Percentiles rank a stretch among this genome's conserved stretches.
These are phyloP conservation scores for Cephus pulcher DNA, from an alignment of 2,888 invertebrate genomes.

Conservation along the genomic window DNA sequence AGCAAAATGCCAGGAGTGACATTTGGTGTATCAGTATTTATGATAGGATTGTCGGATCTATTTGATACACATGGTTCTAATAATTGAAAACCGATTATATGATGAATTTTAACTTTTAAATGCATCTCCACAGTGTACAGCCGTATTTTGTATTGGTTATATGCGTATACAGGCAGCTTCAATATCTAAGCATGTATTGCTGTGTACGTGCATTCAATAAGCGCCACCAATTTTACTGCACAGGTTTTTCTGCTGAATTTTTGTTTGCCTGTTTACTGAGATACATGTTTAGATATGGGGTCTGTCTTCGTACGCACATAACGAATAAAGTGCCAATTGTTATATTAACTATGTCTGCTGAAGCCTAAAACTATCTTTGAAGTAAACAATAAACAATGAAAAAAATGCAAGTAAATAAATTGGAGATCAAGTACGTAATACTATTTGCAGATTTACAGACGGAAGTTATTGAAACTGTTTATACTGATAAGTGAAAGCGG, in stretches of 20 bases:
- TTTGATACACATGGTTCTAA: background rate
- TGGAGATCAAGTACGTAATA: background rate
- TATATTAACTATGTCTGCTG: background rate
- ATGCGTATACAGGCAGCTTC: too few relatives aligned
- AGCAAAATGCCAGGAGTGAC: background rate
- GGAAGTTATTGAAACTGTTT: background rate
- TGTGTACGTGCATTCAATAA: too few relatives aligned
- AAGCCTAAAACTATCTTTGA: background rate
- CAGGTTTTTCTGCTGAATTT: too few relatives aligned
- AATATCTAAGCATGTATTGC: too few relatives aligned
- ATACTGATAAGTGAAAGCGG: background rate
- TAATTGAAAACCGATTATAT: background rate
- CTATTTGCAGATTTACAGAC: background rate
- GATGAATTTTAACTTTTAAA: background rate
- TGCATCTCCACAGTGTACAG: background rate
- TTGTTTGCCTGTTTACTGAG: too few relatives aligned
- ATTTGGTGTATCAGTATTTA: background rate
- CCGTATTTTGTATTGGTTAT: background rate
- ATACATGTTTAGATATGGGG: too few relatives aligned
- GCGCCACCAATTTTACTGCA: too few relatives aligned
- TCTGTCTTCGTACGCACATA: too few relatives aligned
- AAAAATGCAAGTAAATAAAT: background rate
- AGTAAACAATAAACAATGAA: background rate
- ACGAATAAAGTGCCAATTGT: background rate
- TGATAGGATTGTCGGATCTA: background rate